Evolutionary conservation across 1,140 invertebrate species (phyloP).

Genomic region (Solen grandis): DNA sequence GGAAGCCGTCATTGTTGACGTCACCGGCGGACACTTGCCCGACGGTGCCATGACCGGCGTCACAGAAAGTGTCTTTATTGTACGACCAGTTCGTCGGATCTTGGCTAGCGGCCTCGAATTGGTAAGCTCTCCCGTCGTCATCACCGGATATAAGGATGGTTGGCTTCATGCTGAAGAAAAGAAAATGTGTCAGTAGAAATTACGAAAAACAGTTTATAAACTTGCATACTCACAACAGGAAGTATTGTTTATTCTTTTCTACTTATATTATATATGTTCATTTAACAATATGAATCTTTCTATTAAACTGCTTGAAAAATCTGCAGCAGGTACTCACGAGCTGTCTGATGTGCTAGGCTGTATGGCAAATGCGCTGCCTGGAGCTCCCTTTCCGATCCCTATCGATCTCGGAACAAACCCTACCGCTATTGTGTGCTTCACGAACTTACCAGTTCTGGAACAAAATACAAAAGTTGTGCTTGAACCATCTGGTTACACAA

Average conservation of each 20-base stretch:
- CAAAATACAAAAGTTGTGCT: not conserved
- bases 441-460: slow-evolving; percentile 28
- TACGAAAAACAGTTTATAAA: not conserved
- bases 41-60: slow-evolving; percentile 40
- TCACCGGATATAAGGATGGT: slow-evolving; percentile 78
- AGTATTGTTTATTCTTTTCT: too few species aligned
- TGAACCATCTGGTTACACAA: too few species aligned
- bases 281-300: too few species aligned
- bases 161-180: slow-evolving; percentile 51
- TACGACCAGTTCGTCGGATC: slow-evolving; percentile 76
- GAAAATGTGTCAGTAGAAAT: not conserved
- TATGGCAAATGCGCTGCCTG: slow-evolving; percentile 22
- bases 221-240: not conserved
- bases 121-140: slow-evolving; percentile 78
- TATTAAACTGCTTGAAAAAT: too few species aligned
- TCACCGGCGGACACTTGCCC: slow-evolving; percentile 76
- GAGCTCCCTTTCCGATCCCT: slow-evolving; percentile 38
- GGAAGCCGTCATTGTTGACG: slow-evolving; percentile 77
- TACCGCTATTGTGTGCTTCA: slow-evolving; percentile 39
- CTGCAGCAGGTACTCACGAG: slow-evolving; percentile 13
- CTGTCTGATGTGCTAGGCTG: not conserved
- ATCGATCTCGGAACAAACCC: slow-evolving; percentile 23
- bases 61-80: slow-evolving; percentile 62
- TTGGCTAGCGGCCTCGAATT: slow-evolving; percentile 69
- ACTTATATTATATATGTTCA: too few species aligned